Base-by-base conservation (phyloP, 1,140 invertebrate genomes). In the Conus betulinus region DNA sequence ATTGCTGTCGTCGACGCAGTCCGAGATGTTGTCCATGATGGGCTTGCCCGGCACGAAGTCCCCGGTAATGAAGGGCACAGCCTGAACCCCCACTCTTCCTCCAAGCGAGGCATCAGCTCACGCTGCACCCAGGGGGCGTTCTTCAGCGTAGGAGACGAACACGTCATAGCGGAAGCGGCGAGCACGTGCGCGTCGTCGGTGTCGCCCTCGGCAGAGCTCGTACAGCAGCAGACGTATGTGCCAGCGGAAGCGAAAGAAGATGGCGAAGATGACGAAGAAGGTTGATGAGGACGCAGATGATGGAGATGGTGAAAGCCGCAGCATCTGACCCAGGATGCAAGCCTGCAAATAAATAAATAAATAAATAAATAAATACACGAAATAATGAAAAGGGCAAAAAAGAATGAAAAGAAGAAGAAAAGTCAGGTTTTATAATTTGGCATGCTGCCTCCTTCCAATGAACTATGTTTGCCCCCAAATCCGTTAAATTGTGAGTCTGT, bases 41-140 rank as follows among this genome's bases (percentile, higher is more conserved):
- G 84, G 86, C 78, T 88, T 87, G 6, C 92, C 93, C 0, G 89
- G 88, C 10, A 82, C 53, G 57, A 92, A 93, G 87, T 93, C 90
- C 90, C 60, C 92, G 84, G 63, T 93, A 90, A 74, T 93, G 92
- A 3, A 93, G 60, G 60, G 84, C 93, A 93, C 17, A 93, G 87
- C 8, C 71, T 53, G 17, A 90, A 57, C 2, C 85, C 85, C 17
- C 82, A 27, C 39, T 89, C 53, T 5, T 84, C 57, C 52, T 91
- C 91, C 10, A 92, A 13, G n/a, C 51, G 60, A 25, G 86, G 63
- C 25, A 90, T 23, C 15, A 92, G 63, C 55, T 84, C 86, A 23
- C 67, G 27, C 79, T 86, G 67, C 3, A 92, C 88, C 88, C 90
- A 92, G 5, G 63, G 55, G 39, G 63, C 55, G 71, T 92, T 89